Conservation (phyloP, 2,888 invertebrate species). For the Tupiocoris notatus region DNA sequence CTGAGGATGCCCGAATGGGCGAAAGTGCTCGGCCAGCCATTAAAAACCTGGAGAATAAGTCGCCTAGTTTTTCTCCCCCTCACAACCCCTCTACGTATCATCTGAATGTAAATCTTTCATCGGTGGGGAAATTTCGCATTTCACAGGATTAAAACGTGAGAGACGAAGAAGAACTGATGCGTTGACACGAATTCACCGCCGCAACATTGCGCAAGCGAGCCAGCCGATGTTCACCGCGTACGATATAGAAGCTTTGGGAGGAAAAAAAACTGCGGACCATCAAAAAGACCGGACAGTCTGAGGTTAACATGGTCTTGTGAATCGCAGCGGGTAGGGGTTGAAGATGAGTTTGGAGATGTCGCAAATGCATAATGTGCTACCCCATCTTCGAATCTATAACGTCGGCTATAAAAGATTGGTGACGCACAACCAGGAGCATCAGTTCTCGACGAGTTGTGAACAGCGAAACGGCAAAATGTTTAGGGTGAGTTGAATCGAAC, state of each 20-base stretch:
- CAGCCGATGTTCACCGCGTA: neutral
- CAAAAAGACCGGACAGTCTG: neutral
- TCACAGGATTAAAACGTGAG: too few relatives aligned
- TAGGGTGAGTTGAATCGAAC: conserved; percentile 18
- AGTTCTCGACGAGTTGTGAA: conserved; percentile 10
- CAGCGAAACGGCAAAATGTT: conserved; percentile 17
- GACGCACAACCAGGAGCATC: conserved; percentile 26
- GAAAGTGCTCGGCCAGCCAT: too few relatives aligned
- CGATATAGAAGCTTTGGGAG: neutral
- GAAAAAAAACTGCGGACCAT: conserved; percentile 9
- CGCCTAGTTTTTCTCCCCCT: too few relatives aligned
- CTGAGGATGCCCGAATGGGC: too few relatives aligned
- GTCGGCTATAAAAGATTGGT: conserved; percentile 36
- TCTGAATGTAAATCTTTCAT: too few relatives aligned
- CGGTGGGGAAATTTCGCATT: neutral
- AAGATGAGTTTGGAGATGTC: conserved; percentile 13
- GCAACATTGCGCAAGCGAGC: neutral
- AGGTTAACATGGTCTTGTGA: neutral
- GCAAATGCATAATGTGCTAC: conserved; percentile 23
- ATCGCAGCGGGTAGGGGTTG: conserved; percentile 12
- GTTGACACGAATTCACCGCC: neutral
- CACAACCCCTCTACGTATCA: too few relatives aligned
- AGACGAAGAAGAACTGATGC: conserved; percentile 1
- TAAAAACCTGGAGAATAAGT: too few relatives aligned
- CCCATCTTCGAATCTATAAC: conserved; percentile 38